A percentile compares a stretch with the other conserved stretches of the same genome.
phyloP scores from a whole-genome alignment of 2,797 vertebrate genomes.

The Pyrocephalus nanus region DNA sequence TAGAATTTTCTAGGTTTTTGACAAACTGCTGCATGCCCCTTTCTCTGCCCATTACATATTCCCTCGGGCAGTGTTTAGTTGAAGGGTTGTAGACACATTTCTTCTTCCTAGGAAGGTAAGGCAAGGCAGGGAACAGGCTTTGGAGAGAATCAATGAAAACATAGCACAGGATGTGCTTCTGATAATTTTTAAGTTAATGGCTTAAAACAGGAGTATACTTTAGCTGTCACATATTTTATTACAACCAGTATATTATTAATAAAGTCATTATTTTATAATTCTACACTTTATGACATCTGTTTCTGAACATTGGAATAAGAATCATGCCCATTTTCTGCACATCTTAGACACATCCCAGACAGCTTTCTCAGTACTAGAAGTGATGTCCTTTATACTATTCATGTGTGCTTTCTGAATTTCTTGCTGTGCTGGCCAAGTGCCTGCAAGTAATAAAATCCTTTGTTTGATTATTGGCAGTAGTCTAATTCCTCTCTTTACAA shows the following conservation, averaged over 20 bases:
- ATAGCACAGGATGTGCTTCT: neutral
- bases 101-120: neutral
- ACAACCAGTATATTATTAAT: slow-evolving; percentile 25
- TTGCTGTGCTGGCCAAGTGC: neutral
- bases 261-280: slow-evolving; percentile 27
- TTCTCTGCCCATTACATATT: neutral
- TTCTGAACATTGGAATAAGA: neutral
- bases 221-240: slow-evolving; percentile 24
- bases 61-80: neutral
- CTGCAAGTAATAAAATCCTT: neutral
- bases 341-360: neutral
- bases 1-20: neutral
- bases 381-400: neutral
- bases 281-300: neutral
- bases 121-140: neutral
- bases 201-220: neutral
- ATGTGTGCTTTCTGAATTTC: neutral
- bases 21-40: neutral
- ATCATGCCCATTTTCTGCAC: neutral
- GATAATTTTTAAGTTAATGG: neutral
- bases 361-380: neutral
- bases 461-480: neutral
- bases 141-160: neutral
- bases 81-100: neutral
- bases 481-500: slow-evolving; percentile 14